phyloP scores from a whole-genome alignment of 2,888 invertebrate species.

The Sinohyriopsis cumingii region DNA sequence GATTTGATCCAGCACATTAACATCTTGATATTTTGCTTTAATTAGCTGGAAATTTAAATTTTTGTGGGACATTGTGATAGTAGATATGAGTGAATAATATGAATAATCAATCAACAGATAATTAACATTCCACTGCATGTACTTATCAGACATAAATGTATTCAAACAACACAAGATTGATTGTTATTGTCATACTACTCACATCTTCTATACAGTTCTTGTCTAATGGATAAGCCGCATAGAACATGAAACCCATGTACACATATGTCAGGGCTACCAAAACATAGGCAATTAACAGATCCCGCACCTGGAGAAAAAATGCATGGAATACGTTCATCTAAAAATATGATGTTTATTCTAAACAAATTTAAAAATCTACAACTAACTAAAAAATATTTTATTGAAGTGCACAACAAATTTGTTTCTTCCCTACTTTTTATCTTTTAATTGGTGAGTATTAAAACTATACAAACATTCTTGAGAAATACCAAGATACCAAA shows the following conservation, averaged over 20 bases:
- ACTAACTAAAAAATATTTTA: too few species aligned
- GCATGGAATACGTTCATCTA: not conserved
- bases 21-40: too few species aligned
- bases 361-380: not conserved
- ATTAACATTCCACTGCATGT: not conserved
- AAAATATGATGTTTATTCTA: not conserved
- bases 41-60: not conserved
- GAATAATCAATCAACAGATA: not conserved
- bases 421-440: too few species aligned
- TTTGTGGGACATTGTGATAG: not conserved
- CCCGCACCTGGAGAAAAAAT: constrained; percentile 79
- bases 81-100: not conserved
- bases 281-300: constrained; percentile 86
- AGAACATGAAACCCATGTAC: constrained; percentile 86
- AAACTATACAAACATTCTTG: too few species aligned
- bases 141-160: not conserved
- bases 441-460: too few species aligned
- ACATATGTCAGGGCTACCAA: constrained; percentile 88
- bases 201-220: constrained; percentile 93
- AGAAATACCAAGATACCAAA: too few species aligned
- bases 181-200: constrained; percentile 73
- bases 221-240: constrained; percentile 86
- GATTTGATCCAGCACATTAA: too few species aligned
- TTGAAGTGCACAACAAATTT: too few species aligned
- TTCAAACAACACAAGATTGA: not conserved